A percentile compares a stretch with the other conserved stretches of the same genome.
These are phyloP conservation scores for Sorex maritimensis DNA, from an alignment of 2,797 vertebrate species.

Conservation along the genomic window DNA sequence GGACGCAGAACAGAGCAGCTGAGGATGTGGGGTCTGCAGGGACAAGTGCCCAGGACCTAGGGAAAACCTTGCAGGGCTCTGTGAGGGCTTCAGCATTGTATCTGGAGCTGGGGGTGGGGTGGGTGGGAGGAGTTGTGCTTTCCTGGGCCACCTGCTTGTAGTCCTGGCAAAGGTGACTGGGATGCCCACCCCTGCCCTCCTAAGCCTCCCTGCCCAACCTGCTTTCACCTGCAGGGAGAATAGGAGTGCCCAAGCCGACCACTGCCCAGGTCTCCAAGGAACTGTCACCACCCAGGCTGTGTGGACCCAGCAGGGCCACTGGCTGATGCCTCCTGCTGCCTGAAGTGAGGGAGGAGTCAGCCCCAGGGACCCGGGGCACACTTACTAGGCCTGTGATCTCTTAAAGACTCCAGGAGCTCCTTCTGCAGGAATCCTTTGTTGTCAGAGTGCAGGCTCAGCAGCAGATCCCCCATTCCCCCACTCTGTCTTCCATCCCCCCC, in stretches of 20 bases:
- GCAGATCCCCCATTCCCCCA: neutral
- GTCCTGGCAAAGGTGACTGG: neutral
- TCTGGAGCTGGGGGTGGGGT: no score
- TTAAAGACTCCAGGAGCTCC: constrained; percentile 28
- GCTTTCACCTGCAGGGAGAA: neutral
- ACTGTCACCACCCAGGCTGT: neutral
- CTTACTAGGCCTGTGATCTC: constrained; percentile 67
- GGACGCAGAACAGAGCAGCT: no score
- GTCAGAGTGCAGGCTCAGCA: neutral
- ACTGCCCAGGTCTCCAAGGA: accelerated
- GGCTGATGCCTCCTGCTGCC: neutral
- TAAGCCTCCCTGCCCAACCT: neutral
- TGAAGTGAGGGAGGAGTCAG: no score
- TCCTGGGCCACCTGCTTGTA: neutral
- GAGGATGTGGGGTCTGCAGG: no score
- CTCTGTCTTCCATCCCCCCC: accelerated
- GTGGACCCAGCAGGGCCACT: neutral
- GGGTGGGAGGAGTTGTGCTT: neutral
- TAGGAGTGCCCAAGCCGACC: neutral
- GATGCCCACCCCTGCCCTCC: neutral
- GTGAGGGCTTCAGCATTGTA: neutral
- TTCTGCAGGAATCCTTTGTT: constrained; percentile 78
- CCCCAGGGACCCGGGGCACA: neutral
- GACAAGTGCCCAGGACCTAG: no score
- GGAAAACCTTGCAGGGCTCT: neutral